A percentile compares a stretch with the other conserved stretches of the same genome.
Conservation (phyloP, 2,888 invertebrate genomes). For the Dryocosmus kuriphilus region DNA sequence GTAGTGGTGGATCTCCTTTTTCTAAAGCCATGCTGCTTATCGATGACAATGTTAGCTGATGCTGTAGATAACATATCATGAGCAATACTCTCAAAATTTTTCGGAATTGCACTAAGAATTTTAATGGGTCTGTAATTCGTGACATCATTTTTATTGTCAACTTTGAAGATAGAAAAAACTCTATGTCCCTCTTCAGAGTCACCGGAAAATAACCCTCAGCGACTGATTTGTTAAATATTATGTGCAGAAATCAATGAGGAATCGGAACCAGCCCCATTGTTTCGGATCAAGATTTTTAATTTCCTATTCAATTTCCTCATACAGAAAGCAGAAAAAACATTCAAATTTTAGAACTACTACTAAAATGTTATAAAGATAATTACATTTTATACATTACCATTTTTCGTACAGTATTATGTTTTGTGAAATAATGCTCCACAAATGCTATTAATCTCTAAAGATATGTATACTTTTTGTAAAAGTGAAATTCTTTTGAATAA, state of each 20-base stretch:
- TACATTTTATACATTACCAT: too few species aligned
- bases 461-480: too few species aligned
- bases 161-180: slow-evolving; percentile 19
- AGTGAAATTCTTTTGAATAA: too few species aligned
- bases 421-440: too few species aligned
- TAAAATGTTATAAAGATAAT: too few species aligned
- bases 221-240: slow-evolving; percentile 33
- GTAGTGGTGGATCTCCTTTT: slow-evolving; percentile 23
- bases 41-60: background rate
- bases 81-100: slow-evolving; percentile 9
- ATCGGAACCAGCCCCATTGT: slow-evolving; percentile 10
- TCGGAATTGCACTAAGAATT: slow-evolving; percentile 7
- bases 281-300: background rate
- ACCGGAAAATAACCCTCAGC: background rate
- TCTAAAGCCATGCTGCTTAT: slow-evolving; percentile 47
- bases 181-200: slow-evolving; percentile 28
- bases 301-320: too few species aligned
- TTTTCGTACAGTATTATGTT: too few species aligned
- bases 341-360: too few species aligned
- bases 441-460: too few species aligned
- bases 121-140: slow-evolving; percentile 17
- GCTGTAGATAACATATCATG: background rate
- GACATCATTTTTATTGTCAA: background rate
- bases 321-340: too few species aligned
- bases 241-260: background rate